These are phyloP conservation scores for Marronus borbonicus DNA, from an alignment of 2,888 invertebrate species.

Conservation along the genomic window DNA sequence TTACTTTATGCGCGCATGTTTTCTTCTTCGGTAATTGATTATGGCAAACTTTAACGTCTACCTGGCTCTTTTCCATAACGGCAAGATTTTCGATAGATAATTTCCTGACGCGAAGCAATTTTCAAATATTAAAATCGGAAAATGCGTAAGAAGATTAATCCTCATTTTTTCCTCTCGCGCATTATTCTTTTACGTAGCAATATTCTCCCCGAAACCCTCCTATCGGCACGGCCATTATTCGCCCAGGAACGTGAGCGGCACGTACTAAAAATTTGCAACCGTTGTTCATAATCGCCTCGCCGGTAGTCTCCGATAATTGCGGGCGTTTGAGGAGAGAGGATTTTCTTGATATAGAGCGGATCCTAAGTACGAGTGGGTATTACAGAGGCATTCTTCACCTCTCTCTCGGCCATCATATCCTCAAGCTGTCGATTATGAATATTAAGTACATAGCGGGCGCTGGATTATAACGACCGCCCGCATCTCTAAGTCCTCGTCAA, in stretches of 20 bases:
- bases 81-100: not conserved
- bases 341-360: constrained; percentile 32
- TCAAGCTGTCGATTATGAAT: constrained; percentile 40
- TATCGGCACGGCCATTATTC: not conserved
- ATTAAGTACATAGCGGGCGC: constrained; percentile 42
- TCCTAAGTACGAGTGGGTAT: constrained; percentile 1
- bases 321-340: constrained; percentile 23
- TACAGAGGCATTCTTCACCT: not conserved
- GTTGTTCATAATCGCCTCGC: constrained; percentile 32
- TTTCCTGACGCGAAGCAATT: constrained; percentile 4
- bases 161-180: not conserved
- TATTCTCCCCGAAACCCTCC: not conserved
- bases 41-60: not conserved
- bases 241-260: constrained; percentile 21
- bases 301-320: constrained; percentile 15
- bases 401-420: constrained; percentile 10
- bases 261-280: constrained; percentile 43
- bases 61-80: not conserved
- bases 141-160: constrained; percentile 4
- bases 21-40: not conserved
- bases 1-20: too few relatives aligned
- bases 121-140: constrained; percentile 8
- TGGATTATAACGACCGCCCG: constrained; percentile 37
- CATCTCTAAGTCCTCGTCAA: constrained; percentile 36
- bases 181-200: not conserved